Evolutionary conservation across 2,113 vertebrate species (phyloP).

Genomic region (Pterocles gutturalis): DNA sequence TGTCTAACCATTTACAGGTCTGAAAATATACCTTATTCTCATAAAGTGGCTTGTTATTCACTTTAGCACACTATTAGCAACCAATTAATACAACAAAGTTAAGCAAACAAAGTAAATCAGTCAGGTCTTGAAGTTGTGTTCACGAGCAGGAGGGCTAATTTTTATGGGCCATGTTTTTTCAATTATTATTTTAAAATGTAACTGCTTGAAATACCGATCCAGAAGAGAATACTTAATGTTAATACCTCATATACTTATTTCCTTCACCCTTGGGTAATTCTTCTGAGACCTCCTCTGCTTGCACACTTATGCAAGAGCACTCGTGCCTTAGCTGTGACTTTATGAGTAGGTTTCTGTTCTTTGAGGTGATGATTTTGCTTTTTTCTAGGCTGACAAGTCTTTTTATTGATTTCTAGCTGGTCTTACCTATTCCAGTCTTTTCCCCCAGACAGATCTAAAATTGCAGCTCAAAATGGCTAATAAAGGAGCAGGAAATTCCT

Average conservation of each 20-base stretch:
- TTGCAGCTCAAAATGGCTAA: neutral
- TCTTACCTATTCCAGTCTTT: neutral
- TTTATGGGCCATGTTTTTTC: neutral
- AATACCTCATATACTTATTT: neutral
- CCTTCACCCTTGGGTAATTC: neutral
- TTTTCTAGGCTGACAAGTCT: neutral
- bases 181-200: neutral
- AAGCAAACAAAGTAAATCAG: conserved; percentile 38
- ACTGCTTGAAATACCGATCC: neutral
- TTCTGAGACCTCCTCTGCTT: neutral
- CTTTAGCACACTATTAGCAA: conserved; percentile 36
- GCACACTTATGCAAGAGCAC: neutral
- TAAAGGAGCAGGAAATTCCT: conserved; percentile 4
- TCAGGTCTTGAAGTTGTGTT: neutral
- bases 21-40: conserved; percentile 29
- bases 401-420: neutral
- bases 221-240: neutral
- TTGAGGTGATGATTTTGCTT: neutral
- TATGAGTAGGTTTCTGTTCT: neutral
- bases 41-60: neutral
- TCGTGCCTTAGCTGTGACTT: neutral
- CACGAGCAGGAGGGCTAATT: neutral
- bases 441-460: conserved; percentile 19
- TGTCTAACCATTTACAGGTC: neutral
- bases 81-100: conserved; percentile 22